Base-by-base conservation (phyloP, 1,140 invertebrate species). In the Brachionus calyciflorus region DNA sequence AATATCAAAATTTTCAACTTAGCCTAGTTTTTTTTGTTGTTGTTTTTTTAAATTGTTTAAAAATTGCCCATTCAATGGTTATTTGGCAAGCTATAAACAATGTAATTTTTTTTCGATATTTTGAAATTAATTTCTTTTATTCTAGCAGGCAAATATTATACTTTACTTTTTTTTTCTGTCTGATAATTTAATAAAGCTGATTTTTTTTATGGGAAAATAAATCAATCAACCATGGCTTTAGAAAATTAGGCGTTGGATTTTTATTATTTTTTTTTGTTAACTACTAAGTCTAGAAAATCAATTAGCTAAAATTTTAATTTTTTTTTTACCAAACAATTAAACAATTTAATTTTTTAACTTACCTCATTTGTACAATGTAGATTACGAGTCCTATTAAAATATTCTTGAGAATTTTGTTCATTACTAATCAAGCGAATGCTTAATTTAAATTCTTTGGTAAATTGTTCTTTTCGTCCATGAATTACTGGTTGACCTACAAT, bases 401-500 rank as follows among this genome's bases (percentile, higher is more conserved):
- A 55, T 73, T 73, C 69, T 9, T n/a, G 14, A 6, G 49, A n/a
- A 6, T 73, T 10, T 33, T 51, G 4, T 28, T 19, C 5, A 14
- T 48, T 10, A 3, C 12, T 60, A 3, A 60, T 21, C 4, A 30
- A n/a, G 5, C 28, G 69, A 30, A 73, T 41, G 14, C 37, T 55
- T 21, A 73, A 14, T 24, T 17, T 41, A 41, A 73, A 51, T 12
- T 73, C n/a, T 21, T 49, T 73, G 19, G 33, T 17, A 51, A 73
- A 51, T 49, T 73, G 46, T 7, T 55, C 51, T 73, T 73, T 73
- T 33, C 69, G 19, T 28, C 33, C 51, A 0, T 49, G 14, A n/a
- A 73, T 55, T 26, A 30, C n/a, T 17, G 73, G 33, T 83, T 92
- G 91, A 37, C 91, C 91, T 63, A 93, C 91, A 0, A 98, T 85